Evolutionary conservation across 30 jellyfish, hydroid and myxozoan genomes (phyloP).

Genomic region (Nemopilema nomurai): DNA sequence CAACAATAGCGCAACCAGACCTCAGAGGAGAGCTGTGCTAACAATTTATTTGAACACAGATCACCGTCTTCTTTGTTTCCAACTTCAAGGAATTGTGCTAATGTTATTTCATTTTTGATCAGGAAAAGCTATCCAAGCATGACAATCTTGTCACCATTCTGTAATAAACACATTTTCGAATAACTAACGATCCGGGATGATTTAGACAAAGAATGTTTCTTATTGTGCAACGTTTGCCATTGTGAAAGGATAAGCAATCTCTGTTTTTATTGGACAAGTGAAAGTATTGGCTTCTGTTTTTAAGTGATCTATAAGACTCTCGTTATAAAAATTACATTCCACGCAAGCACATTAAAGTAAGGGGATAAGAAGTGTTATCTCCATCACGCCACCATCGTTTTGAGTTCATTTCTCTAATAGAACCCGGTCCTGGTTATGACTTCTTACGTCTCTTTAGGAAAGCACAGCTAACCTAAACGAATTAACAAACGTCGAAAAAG

Average conservation of each 20-base stretch:
- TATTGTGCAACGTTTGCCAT: neutral
- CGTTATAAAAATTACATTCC: neutral
- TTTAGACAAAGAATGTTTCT: no score
- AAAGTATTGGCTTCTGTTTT: neutral
- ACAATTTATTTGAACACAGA: neutral
- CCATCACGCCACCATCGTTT: neutral
- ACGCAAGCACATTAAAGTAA: neutral
- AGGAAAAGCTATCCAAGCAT: neutral
- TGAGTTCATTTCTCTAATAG: neutral
- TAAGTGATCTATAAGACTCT: neutral
- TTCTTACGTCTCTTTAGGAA: no score
- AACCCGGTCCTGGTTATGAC: no score
- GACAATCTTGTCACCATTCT: neutral
- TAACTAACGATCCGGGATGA: neutral
- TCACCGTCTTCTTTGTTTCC: neutral
- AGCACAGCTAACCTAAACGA: no score
- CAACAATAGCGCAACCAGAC: neutral
- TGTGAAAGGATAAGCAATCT: neutral
- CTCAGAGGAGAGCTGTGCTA: neutral
- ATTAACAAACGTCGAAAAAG: no score
- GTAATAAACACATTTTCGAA: neutral
- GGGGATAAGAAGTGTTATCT: neutral
- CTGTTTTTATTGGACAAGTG: neutral
- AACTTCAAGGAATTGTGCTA: neutral
- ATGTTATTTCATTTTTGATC: neutral